Evolutionary conservation across 2,888 invertebrate species (phyloP).

Genomic region (Agonum fuliginosum): DNA sequence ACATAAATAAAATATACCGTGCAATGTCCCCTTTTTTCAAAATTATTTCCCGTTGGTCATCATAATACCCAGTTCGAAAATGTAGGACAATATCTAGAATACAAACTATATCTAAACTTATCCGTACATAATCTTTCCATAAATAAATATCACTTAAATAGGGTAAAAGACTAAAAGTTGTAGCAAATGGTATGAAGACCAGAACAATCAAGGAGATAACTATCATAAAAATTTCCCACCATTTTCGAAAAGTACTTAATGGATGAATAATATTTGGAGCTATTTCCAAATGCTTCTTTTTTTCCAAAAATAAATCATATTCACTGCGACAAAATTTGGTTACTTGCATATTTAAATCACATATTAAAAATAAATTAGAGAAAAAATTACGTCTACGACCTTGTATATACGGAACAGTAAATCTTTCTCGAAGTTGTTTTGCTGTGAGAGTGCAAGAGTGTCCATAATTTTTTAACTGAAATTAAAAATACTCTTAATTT

Average conservation of each 20-base stretch:
- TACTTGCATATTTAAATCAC: constrained; percentile 67
- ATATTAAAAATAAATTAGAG: constrained; percentile 68
- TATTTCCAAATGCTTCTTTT: constrained; percentile 68
- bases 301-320: constrained; percentile 69
- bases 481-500: not conserved
- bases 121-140: constrained; percentile 65
- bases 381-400: not conserved
- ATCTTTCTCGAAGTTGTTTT: constrained; percentile 7
- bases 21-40: constrained; percentile 65
- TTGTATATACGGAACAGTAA: not conserved
- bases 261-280: constrained; percentile 71
- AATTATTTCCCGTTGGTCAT: constrained; percentile 66
- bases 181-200: constrained; percentile 68
- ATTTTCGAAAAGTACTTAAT: constrained; percentile 69
- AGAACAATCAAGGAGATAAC: constrained; percentile 65
- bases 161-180: constrained; percentile 65
- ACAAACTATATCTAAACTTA: constrained; percentile 66
- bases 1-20: constrained; percentile 29
- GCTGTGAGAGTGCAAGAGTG: constrained; percentile 74
- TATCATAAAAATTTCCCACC: constrained; percentile 70
- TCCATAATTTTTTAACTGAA: constrained; percentile 45
- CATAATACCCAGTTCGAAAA: constrained; percentile 70
- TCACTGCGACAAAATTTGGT: constrained; percentile 69
- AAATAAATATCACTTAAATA: not conserved
- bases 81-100: constrained; percentile 69